phyloP scores from a whole-genome alignment of 2,888 invertebrate genomes.

The Lathronympha strigana region DNA sequence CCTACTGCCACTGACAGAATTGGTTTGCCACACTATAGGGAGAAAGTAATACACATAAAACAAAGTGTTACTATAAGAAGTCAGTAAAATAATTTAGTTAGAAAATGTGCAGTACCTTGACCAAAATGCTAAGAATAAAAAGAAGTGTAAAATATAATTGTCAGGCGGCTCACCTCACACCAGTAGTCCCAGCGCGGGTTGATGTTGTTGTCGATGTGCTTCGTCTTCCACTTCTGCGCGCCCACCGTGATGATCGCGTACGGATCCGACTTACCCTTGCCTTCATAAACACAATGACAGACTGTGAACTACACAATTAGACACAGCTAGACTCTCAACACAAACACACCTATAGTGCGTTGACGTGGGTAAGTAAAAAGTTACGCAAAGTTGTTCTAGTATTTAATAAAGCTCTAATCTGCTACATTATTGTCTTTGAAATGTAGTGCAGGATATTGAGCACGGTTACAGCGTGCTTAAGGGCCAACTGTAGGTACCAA shows the following conservation, averaged over 20 bases:
- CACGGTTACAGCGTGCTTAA: too few relatives aligned
- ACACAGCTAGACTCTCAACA: background rate
- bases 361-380: too few relatives aligned
- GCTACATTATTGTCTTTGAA: too few relatives aligned
- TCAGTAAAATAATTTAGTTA: conserved; percentile 11
- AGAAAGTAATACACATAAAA: background rate
- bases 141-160: conserved; percentile 18
- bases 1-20: too few relatives aligned
- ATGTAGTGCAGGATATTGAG: too few relatives aligned
- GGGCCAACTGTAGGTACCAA: too few relatives aligned
- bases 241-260: conserved; percentile 97
- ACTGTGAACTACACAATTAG: background rate
- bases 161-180: conserved; percentile 91
- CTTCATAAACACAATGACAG: conserved; percentile 69
- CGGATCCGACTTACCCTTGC: conserved; percentile 98
- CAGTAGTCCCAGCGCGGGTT: conserved; percentile 99
- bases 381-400: too few relatives aligned
- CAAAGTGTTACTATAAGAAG: conserved; percentile 24
- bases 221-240: conserved; percentile 96
- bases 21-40: background rate
- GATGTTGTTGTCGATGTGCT: conserved; percentile 96
- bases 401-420: too few relatives aligned
- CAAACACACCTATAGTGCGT: too few relatives aligned
- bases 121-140: conserved; percentile 47
- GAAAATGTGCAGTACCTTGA: conserved; percentile 46